phyloP scores from a whole-genome alignment of 2,888 invertebrate genomes.

The Scaptomyza reducta region DNA sequence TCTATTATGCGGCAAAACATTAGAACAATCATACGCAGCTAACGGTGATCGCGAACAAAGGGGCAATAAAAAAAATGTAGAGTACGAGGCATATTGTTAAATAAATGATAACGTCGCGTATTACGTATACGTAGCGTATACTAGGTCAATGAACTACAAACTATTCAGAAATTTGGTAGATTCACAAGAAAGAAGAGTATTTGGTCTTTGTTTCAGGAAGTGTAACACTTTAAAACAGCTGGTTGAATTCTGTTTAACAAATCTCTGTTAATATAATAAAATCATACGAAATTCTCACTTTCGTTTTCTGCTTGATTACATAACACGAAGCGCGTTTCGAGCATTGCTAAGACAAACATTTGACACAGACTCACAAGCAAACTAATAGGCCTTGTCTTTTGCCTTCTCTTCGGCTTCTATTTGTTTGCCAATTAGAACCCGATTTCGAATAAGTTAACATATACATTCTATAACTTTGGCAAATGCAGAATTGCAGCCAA shows the following conservation, averaged over 20 bases:
- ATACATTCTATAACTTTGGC: constrained; percentile 26
- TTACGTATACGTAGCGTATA: constrained; percentile 61
- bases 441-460: constrained; percentile 56
- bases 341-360: constrained; percentile 27
- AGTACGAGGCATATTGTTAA: constrained; percentile 45
- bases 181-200: too few relatives aligned
- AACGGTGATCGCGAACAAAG: constrained; percentile 67
- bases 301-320: constrained; percentile 59
- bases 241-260: constrained; percentile 19
- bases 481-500: constrained; percentile 52
- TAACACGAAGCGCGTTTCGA: constrained; percentile 9
- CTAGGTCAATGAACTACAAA: constrained; percentile 61
- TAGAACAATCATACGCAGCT: constrained; percentile 38
- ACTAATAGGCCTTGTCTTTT: constrained; percentile 5
- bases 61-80: constrained; percentile 66
- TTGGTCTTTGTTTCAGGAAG: background rate
- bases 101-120: constrained; percentile 56
- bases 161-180: too few relatives aligned
- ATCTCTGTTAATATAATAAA: constrained; percentile 35
- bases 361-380: constrained; percentile 9
- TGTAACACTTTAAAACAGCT: constrained; percentile 6
- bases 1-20: constrained; percentile 67
- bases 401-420: background rate
- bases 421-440: constrained; percentile 64
- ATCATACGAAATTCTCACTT: constrained; percentile 56